Evolutionary conservation across 2,888 invertebrate species (phyloP).

Genomic region (Pristionchus japonicus): DNA sequence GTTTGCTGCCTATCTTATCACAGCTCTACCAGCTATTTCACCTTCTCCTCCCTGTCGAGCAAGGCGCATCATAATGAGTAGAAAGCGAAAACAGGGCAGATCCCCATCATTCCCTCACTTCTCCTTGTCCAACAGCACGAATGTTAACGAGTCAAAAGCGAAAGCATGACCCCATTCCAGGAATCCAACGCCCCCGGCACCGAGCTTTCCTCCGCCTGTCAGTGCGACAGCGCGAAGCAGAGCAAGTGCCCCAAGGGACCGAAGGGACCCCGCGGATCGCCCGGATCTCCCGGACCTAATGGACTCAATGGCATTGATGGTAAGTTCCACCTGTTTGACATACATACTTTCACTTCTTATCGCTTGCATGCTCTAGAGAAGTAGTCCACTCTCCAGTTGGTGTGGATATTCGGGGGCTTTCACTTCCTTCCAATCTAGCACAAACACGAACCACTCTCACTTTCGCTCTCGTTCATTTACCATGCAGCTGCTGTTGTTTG

Average conservation of each 20-base stretch:
- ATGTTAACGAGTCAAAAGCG: not conserved
- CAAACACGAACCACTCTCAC: not conserved
- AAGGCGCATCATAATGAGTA: no score
- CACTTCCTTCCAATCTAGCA: no score
- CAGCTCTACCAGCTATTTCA: not conserved
- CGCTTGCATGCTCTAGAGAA: no score
- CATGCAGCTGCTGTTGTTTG: no score
- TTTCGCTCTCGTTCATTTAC: no score
- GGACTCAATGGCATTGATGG: slow-evolving; percentile 26
- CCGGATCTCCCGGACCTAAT: slow-evolving; percentile 45
- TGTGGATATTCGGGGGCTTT: no score
- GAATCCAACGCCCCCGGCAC: slow-evolving; percentile 41
- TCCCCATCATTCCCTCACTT: no score
- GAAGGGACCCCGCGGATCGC: slow-evolving; percentile 31
- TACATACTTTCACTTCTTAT: no score
- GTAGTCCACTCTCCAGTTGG: no score
- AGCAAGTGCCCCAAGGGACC: slow-evolving; percentile 44
- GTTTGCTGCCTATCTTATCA: no score
- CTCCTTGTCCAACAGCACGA: not conserved
- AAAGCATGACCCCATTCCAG: not conserved
- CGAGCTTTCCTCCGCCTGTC: not conserved
- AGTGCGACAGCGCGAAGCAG: slow-evolving; percentile 38
- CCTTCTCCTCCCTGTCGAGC: no score
- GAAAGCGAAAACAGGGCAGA: not conserved
- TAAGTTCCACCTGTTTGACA: not conserved